phyloP scores from a whole-genome alignment of 1,140 invertebrate species.

The Drosophila mauritiana region DNA sequence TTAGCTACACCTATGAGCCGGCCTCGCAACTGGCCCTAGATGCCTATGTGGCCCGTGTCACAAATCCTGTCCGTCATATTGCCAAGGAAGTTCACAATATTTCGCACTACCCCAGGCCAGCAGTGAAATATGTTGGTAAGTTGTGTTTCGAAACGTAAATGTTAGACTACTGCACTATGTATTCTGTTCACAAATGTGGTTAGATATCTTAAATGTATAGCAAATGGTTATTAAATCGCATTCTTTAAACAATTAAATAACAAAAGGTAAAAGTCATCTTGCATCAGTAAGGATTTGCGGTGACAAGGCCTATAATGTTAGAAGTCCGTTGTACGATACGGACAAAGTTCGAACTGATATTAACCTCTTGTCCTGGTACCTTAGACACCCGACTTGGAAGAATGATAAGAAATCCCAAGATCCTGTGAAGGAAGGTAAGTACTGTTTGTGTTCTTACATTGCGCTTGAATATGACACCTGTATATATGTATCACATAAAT shows the following conservation, averaged over 20 bases:
- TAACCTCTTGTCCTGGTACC: conserved; percentile 90
- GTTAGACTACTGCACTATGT: conserved; percentile 1
- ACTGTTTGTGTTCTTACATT: conserved; percentile 23
- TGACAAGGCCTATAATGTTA: conserved; percentile 89
- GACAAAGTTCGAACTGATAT: conserved; percentile 88
- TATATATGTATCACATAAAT: conserved; percentile 57
- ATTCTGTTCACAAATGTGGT: conserved; percentile 36
- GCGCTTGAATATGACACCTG: conserved; percentile 55
- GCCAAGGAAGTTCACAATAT: conserved; percentile 81
- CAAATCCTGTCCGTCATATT: conserved; percentile 79
- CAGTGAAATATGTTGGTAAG: conserved; percentile 83
- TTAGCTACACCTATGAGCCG: conserved; percentile 68
- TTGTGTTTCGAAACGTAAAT: conserved; percentile 10
- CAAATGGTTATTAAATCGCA: conserved; percentile 82
- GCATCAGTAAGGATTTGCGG: conserved; percentile 92
- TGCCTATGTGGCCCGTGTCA: conserved; percentile 78
- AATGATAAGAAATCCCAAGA: conserved; percentile 60
- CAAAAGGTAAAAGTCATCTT: conserved; percentile 88
- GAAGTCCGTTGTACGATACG: conserved; percentile 86
- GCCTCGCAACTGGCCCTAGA: conserved; percentile 73
- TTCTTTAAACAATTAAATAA: conserved; percentile 82
- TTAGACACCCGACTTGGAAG: conserved; percentile 88
- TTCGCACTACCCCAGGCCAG: conserved; percentile 72
- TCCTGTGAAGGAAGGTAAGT: conserved; percentile 78
- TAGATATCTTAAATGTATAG: conserved; percentile 44